phyloP scores from a whole-genome alignment of 2,888 invertebrate genomes.

The Parthenolecanium corni region DNA sequence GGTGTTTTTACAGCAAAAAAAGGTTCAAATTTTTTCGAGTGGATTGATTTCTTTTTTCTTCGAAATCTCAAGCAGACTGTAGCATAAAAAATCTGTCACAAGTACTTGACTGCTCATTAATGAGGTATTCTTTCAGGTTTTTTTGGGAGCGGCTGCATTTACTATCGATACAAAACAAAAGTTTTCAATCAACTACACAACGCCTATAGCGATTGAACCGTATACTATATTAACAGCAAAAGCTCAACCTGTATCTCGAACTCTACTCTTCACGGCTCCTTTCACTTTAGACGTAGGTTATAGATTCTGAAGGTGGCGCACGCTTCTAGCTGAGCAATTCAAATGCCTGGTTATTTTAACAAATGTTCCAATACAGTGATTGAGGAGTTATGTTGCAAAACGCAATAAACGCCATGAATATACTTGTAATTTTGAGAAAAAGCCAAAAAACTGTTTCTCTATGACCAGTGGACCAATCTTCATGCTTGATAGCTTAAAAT shows the following conservation, averaged over 20 bases:
- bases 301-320: too few species aligned
- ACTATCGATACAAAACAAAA: slow-evolving; percentile 45
- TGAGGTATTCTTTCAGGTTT: slow-evolving; percentile 36
- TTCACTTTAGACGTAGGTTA: slow-evolving; percentile 47
- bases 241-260: slow-evolving; percentile 68
- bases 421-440: too few species aligned
- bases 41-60: neutral
- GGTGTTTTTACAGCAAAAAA: slow-evolving; percentile 42
- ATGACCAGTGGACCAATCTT: too few species aligned
- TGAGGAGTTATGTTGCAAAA: too few species aligned
- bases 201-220: slow-evolving; percentile 62
- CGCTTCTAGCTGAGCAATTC: too few species aligned
- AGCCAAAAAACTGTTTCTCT: too few species aligned
- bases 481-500: too few species aligned
- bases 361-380: too few species aligned
- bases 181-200: slow-evolving; percentile 60
- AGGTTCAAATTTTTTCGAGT: slow-evolving; percentile 35
- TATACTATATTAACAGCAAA: slow-evolving; percentile 68
- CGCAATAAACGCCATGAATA: too few species aligned
- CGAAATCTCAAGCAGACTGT: neutral
- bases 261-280: slow-evolving; percentile 70
- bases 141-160: slow-evolving; percentile 50
- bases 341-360: too few species aligned
- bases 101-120: neutral
- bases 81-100: neutral